Percentiles rank a stretch among this genome's conserved stretches.
Evolutionary conservation across 2,888 invertebrate species (phyloP).

Genomic region (Noctuana brunneofusca): DNA sequence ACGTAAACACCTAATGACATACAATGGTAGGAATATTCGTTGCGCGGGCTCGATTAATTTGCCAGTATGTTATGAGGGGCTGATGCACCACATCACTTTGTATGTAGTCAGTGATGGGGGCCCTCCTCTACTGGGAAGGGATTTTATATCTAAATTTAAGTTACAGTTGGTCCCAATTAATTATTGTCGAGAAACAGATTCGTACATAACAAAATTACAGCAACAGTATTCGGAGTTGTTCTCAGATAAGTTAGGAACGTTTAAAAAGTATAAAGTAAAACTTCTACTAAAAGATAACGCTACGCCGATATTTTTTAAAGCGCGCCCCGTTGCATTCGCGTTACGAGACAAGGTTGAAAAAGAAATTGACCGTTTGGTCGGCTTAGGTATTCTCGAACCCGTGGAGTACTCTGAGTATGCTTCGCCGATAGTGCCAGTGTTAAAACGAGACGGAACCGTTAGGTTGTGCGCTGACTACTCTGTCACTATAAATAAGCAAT

Average conservation of each 20-base stretch:
- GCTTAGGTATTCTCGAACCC: conserved; percentile 36
- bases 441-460: conserved; percentile 38
- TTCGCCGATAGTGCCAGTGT: conserved; percentile 38
- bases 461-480: conserved; percentile 40
- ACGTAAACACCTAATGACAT: conserved; percentile 34
- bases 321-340: conserved; percentile 37
- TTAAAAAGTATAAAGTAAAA: conserved; percentile 36
- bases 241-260: conserved; percentile 20
- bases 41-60: conserved; percentile 35
- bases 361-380: conserved; percentile 36
- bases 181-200: conserved; percentile 9
- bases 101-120: conserved; percentile 41
- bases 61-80: conserved; percentile 30
- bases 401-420: conserved; percentile 37
- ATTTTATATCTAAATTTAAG: conserved; percentile 38
- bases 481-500: conserved; percentile 40
- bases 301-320: conserved; percentile 38
- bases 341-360: conserved; percentile 36
- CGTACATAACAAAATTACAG: background rate
- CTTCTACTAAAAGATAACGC: conserved; percentile 36
- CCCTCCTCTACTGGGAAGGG: conserved; percentile 40
- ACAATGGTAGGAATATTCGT: conserved; percentile 36
- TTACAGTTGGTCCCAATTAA: conserved; percentile 36
- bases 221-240: conserved; percentile 7
- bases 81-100: conserved; percentile 32